phyloP scores from a whole-genome alignment of 2,113 vertebrate species.

The Nestor notabilis region DNA sequence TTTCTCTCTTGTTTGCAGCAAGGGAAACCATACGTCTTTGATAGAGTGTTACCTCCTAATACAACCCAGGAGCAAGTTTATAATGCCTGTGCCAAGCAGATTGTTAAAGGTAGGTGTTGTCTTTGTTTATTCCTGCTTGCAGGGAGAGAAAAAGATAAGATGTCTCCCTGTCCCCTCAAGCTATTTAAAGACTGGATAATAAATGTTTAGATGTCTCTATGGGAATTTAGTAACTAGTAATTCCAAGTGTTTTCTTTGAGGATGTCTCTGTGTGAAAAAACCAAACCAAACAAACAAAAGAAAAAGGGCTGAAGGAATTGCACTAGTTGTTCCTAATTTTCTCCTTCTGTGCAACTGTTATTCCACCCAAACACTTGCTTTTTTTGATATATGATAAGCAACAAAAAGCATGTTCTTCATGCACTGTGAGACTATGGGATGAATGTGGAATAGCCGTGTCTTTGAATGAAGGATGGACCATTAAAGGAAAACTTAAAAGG shows the following conservation, averaged over 20 bases:
- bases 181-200: neutral
- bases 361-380: neutral
- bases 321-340: neutral
- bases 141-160: neutral
- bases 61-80: constrained; percentile 91
- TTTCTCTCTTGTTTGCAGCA: constrained; percentile 70
- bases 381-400: neutral
- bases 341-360: neutral
- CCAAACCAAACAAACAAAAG: neutral
- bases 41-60: constrained; percentile 89
- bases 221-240: neutral
- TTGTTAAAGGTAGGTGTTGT: constrained; percentile 87
- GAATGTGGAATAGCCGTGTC: neutral
- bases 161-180: neutral
- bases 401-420: neutral
- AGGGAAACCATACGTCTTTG: constrained; percentile 90
- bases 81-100: constrained; percentile 91
- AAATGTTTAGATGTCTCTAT: neutral
- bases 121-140: neutral
- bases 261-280: neutral
- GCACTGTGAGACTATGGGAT: neutral
- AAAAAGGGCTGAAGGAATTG: neutral
- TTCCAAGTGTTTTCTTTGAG: neutral
- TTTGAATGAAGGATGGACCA: neutral
- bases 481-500: neutral